Percentiles rank a stretch among this genome's conserved stretches.
Evolutionary conservation across 2,888 invertebrate species (phyloP).

Genomic region (Pristionchus japonicus): DNA sequence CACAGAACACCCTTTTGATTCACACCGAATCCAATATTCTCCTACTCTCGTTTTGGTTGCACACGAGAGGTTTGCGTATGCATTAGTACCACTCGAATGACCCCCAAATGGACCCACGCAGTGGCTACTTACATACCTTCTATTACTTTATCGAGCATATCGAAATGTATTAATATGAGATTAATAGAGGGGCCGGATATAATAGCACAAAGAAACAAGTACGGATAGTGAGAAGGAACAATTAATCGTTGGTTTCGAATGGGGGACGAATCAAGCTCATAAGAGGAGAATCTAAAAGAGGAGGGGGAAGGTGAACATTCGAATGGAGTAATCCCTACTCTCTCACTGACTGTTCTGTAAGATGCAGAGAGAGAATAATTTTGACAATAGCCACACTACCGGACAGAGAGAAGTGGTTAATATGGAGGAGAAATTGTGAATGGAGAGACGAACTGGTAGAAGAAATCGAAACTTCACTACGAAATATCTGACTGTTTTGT

Average conservation of each 20-base stretch:
- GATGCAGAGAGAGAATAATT: constrained; percentile 22
- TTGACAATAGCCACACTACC: constrained; percentile 17
- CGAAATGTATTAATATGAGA: constrained; percentile 18
- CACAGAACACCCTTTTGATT: constrained; percentile 1
- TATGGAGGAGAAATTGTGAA: not conserved
- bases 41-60: not conserved
- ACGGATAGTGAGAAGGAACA: constrained; percentile 1
- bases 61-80: constrained; percentile 27
- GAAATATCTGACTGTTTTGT: not conserved
- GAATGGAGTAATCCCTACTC: constrained; percentile 26
- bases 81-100: constrained; percentile 21
- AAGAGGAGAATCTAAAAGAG: constrained; percentile 18
- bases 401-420: not conserved
- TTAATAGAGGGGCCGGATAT: constrained; percentile 2
- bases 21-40: not conserved
- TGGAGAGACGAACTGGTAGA: not conserved
- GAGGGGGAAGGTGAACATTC: not conserved
- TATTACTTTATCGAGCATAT: constrained; percentile 30
- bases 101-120: not conserved
- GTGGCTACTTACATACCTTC: not conserved
- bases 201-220: constrained; percentile 37
- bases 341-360: constrained; percentile 20
- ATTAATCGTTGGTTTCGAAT: not conserved
- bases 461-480: not conserved
- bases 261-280: constrained; percentile 30